Evolutionary conservation across 2,888 invertebrate species (phyloP).

Genomic region (Phaedon cochleariae): DNA sequence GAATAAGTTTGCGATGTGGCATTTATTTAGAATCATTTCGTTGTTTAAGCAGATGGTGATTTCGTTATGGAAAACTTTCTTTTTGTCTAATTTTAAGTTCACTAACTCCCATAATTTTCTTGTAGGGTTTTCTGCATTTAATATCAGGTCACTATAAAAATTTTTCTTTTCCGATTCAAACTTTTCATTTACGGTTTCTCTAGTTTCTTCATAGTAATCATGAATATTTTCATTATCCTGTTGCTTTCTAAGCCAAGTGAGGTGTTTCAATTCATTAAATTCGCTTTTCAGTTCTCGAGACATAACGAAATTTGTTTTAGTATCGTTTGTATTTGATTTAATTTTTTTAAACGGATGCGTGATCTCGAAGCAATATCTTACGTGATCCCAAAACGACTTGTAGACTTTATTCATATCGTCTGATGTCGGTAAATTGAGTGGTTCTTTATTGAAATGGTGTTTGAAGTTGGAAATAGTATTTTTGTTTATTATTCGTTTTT

Average conservation of each 20-base stretch:
- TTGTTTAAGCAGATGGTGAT: constrained; percentile 9
- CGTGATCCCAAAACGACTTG: constrained; percentile 9
- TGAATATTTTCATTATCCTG: constrained; percentile 10
- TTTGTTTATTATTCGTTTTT: background rate
- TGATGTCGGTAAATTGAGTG: constrained; percentile 2
- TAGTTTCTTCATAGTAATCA: background rate
- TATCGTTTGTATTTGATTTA: background rate
- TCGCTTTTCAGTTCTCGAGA: background rate
- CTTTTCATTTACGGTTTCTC: constrained; percentile 2
- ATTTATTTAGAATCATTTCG: constrained; percentile 8
- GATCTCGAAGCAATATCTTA: constrained; percentile 9
- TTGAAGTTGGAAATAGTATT: constrained; percentile 15
- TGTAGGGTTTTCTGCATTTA: constrained; percentile 5
- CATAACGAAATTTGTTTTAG: background rate
- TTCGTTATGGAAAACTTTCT: constrained; percentile 1
- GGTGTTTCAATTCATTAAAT: constrained; percentile 7
- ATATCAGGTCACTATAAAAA: constrained; percentile 1
- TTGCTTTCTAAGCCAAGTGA: background rate
- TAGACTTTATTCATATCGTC: constrained; percentile 7
- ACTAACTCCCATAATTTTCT: constrained; percentile 11
- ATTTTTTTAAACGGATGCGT: constrained; percentile 1
- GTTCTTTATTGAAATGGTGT: constrained; percentile 11
- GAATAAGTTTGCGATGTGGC: constrained; percentile 7
- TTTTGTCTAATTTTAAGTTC: background rate
- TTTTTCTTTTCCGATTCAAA: constrained; percentile 1